Percentiles rank a stretch among this genome's conserved stretches.
Evolutionary conservation across 2,888 invertebrate genomes (phyloP).

Genomic region (Acanthacorydalis orientalis): DNA sequence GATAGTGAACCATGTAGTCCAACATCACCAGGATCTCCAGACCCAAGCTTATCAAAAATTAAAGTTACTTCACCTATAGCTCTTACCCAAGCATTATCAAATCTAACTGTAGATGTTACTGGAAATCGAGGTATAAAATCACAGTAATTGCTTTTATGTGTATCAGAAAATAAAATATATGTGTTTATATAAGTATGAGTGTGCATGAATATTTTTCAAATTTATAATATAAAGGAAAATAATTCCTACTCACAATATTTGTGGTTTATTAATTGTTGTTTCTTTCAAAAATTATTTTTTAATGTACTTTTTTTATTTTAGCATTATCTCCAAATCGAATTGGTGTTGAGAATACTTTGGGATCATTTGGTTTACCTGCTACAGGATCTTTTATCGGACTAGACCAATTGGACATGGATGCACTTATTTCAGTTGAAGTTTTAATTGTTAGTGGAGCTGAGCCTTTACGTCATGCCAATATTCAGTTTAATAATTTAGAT

Average conservation of each 20-base stretch:
- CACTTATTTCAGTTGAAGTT: slow-evolving; percentile 66
- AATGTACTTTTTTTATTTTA: neutral
- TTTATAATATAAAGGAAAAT: too few species aligned
- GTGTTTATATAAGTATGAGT: too few species aligned
- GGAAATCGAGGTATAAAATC: neutral
- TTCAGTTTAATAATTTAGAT: slow-evolving; percentile 87
- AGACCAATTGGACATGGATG: slow-evolving; percentile 38
- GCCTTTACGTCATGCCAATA: slow-evolving; percentile 56
- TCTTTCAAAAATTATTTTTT: neutral
- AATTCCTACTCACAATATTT: too few species aligned
- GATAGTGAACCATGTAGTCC: slow-evolving; percentile 89
- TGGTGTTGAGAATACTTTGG: neutral
- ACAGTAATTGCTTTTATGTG: too few species aligned
- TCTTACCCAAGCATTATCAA: slow-evolving; percentile 35
- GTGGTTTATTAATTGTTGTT: too few species aligned
- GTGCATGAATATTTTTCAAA: too few species aligned
- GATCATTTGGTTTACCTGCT: neutral
- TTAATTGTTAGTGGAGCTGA: slow-evolving; percentile 40
- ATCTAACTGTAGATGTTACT: slow-evolving; percentile 19
- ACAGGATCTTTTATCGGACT: slow-evolving; percentile 8
- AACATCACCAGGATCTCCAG: slow-evolving; percentile 61
- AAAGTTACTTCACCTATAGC: slow-evolving; percentile 34
- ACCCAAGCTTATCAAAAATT: slow-evolving; percentile 22
- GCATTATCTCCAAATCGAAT: slow-evolving; percentile 3
- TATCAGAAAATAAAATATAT: too few species aligned